Base-by-base conservation (phyloP, 2,888 invertebrate species). In the Chrysolina haemoptera region DNA sequence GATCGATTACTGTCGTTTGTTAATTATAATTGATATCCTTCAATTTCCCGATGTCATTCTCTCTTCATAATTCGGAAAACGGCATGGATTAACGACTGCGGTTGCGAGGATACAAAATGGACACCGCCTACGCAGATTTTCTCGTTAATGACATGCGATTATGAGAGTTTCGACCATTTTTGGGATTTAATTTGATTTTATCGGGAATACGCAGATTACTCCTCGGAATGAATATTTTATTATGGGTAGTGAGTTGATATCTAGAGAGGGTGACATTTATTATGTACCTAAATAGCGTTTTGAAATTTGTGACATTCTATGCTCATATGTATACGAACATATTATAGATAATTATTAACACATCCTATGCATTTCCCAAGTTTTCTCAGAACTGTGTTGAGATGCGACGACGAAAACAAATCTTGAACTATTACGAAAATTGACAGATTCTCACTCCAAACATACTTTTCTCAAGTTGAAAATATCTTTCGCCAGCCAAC, bases 21-120 rank as follows among this genome's bases (percentile, higher is more conserved):
- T 80, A 79, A 79, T 79, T 79, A 78, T 76, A 78, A 79, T 75
- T 80, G 76, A 79, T 79, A 78, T 77, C 75, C 74, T 73, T 75
- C 77, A 73, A 78, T 76, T 75, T 75, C 63, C 71, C 69, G 64
- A 64, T 72, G 53, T 69, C 63, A 35, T 59, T 69, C 68, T 73
- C 75, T 76, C 79, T 77, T 77, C 70, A 74, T 74, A 69, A 76
- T 74, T 68, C 65, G 70, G 41, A 62, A 62, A 55, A 63, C 70
- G 59, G 70, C 48, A 55, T 20, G 46, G 16, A 65, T 66, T 59
- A 27, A 59, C 18, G 16, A 43, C 53, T 71, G 27, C 62, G 59
- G n/a, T 27, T 59, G n/a, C 46, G 46, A 35, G 46, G n/a, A 27
- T n/a, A 14, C 22, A 12, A 12, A 53, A 20, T 20, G 14, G 14